Evolutionary conservation across 2,888 invertebrate genomes (phyloP), one percentile per base, ranked within the genome.

Genomic region (Drosophila nigricruria): DNA sequence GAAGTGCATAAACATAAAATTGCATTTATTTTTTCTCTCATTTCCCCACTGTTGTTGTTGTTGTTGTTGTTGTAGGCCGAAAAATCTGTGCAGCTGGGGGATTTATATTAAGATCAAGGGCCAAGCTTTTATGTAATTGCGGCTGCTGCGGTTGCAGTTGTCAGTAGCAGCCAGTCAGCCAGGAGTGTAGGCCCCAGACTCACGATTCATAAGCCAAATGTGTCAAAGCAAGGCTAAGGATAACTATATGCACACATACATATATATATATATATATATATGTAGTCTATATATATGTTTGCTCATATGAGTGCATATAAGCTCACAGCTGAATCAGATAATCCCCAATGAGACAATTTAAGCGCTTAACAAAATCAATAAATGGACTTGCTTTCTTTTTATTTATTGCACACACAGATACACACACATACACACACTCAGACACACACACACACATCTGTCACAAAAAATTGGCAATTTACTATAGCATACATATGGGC

Each of bases 261-360:
- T 8, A 23, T 16, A 23, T 16, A 3, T 8, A 14, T 12, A 23
- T 3, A 8, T 43, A 43, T 6, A 23, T 12, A 18, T 18, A 18
- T 18, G 18, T 10, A 18, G 12, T 12, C 10, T 20, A 42, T 20
- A 42, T 42, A 5, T 30, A 10, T 42, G 20, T 30, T 10, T 42
- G 40, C 20, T 18, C 30, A 36, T 53, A 10, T 34, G 20, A 12
- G 10, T 43, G n/a, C 25, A 34, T 14, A 32, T 34, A 56, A 23
- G 67, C 53, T 23, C 57, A 49, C 49, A 30, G 50, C 50, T 30
- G 53, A 71, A 52, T 47, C 58, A 62, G 70, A 77, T 83, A 87
- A 79, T 79, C 81, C 79, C 64, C 77, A 83, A 73, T 83, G 82
- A 83, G 73, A 68, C 84, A 74, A 62, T 87, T 82, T 80, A 70